A percentile compares a stretch with the other conserved stretches of the same genome.
These are phyloP conservation scores for Cebidichthys violaceus DNA, from an alignment of 2,113 vertebrate genomes.

Conservation along the genomic window DNA sequence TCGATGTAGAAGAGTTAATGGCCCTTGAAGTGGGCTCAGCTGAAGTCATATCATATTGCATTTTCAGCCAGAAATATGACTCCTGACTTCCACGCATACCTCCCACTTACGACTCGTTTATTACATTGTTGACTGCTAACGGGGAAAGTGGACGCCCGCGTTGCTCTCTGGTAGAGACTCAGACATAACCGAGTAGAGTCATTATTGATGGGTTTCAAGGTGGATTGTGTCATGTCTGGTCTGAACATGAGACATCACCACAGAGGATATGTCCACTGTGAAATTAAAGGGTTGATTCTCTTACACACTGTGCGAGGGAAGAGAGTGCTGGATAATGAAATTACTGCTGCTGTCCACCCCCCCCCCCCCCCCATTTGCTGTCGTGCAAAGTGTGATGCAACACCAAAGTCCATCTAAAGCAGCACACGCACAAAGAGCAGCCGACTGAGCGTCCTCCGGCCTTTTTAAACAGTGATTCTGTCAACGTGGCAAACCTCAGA, in stretches of 20 bases:
- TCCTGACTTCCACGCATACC: constrained; percentile 14
- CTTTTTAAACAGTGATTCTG: constrained; percentile 65
- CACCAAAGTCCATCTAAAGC: constrained; percentile 40
- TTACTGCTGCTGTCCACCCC: constrained; percentile 53
- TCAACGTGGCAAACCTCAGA: constrained; percentile 77
- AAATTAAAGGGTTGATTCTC: constrained; percentile 52
- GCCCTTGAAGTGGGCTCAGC: constrained; percentile 5
- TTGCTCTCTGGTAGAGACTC: background rate
- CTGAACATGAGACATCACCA: constrained; percentile 36
- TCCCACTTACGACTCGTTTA: constrained; percentile 7
- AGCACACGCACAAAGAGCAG: constrained; percentile 43
- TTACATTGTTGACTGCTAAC: background rate
- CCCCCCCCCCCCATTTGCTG: constrained; percentile 20
- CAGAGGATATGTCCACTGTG: constrained; percentile 26
- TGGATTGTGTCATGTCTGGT: constrained; percentile 55
- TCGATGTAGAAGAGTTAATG: constrained; percentile 8
- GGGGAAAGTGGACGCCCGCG: constrained; percentile 5
- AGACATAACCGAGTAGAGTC: constrained; percentile 29
- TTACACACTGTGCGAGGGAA: background rate
- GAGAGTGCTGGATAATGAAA: constrained; percentile 65
- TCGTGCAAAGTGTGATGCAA: constrained; percentile 59
- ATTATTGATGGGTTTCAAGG: constrained; percentile 48
- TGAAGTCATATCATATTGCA: constrained; percentile 22
- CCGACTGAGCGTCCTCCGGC: constrained; percentile 52
- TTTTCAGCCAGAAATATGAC: constrained; percentile 32